Base-by-base conservation (phyloP, 1,140 invertebrate genomes). In the Cyclargus thomasi region DNA sequence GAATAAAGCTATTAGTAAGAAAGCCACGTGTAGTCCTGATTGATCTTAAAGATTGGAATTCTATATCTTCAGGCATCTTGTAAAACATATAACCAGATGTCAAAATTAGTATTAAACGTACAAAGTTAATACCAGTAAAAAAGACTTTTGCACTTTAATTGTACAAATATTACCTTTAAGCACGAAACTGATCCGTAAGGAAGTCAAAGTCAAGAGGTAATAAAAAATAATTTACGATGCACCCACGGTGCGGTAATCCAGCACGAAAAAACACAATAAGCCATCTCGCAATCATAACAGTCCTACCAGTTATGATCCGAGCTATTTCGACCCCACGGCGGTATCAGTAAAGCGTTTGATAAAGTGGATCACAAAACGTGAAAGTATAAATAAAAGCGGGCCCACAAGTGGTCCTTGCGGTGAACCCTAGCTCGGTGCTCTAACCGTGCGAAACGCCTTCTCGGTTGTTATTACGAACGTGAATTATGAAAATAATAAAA, bases 401-500 rank as follows among this genome's bases (percentile, higher is more conserved):
- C 78, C 79, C 82, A 81, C 78, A 82, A 90, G 84, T 78, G 85
- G 83, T 80, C 83, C 85, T 90, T 83, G 85, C 79, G 82, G 85
- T 85, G 83, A 79, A 80, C 67, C 72, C 75, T 73, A 65, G 65
- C 69, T 72, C 77, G n/a, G n/a, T n/a, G 78, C 84, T 75, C 80
- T 85, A 88, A 86, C 85, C 87, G 86, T 90, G 87, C 87, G 86
- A 88, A 90, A 90, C 87, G 85, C 86, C 86, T 86, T 84, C 82
- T 76, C 82, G 79, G 78, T 85, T 90, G 83, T 89, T 89, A 87
- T 88, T 88, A 83, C 88, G 85, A 88, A 85, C 79, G 81, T 90
- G 87, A 88, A 90, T 88, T 88, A 88, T 87, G 85, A 90, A 90
- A 88, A 90, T 88, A 87, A 88, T 90, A 90, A 90, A 90, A 90